Evolutionary conservation across 1,140 invertebrate genomes (phyloP).

Genomic region (Listronotus bonariensis): DNA sequence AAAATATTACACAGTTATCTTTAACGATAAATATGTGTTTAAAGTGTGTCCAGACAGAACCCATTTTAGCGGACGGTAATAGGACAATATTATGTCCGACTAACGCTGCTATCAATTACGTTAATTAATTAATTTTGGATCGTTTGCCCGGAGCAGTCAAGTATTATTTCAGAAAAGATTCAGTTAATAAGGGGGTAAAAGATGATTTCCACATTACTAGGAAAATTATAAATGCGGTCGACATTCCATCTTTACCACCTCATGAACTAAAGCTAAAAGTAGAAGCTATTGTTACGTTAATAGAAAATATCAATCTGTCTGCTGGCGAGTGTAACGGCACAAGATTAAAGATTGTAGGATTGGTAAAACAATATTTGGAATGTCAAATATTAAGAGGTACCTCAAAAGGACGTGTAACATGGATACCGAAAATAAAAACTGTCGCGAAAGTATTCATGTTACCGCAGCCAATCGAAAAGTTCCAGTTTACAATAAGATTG

Average conservation of each 20-base stretch:
- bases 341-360: background rate
- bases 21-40: no score
- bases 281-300: background rate
- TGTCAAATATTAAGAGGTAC: background rate
- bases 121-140: slow-evolving; percentile 1
- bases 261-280: background rate
- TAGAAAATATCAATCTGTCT: background rate
- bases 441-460: background rate
- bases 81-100: background rate
- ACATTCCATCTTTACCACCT: background rate
- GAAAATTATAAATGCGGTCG: background rate
- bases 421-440: slow-evolving; percentile 3
- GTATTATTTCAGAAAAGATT: background rate
- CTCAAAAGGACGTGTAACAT: background rate
- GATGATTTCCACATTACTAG: background rate
- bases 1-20: no score
- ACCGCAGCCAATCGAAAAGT: slow-evolving; percentile 8
- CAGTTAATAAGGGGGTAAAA: background rate
- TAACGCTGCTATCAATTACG: background rate
- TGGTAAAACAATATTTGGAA: background rate
- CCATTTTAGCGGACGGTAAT: background rate
- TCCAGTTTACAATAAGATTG: slow-evolving; percentile 40
- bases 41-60: no score
- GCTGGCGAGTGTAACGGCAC: slow-evolving; percentile 1
- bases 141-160: background rate